These are phyloP conservation scores for Oryzias celebensis DNA, from an alignment of 2,113 vertebrate species.

Conservation along the genomic window DNA sequence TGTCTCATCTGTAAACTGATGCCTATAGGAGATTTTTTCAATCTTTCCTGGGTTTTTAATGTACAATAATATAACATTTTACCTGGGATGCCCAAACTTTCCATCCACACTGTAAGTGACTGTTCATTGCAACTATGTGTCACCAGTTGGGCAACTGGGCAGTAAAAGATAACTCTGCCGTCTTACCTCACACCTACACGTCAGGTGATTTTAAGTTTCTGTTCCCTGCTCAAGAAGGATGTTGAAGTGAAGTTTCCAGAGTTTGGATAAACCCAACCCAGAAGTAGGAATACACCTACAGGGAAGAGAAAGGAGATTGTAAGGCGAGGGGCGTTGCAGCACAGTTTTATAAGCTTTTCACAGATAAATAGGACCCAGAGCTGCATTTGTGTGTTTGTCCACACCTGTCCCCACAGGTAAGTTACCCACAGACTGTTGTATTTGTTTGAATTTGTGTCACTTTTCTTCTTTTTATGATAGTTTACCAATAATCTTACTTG, in stretches of 20 bases:
- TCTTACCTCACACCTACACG: conserved; percentile 3
- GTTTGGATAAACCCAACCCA: background rate
- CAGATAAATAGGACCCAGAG: background rate
- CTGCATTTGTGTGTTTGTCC: background rate
- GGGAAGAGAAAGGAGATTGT: conserved; percentile 38
- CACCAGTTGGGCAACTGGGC: background rate
- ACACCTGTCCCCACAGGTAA: background rate
- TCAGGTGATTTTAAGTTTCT: conserved; percentile 45
- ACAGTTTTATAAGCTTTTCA: background rate
- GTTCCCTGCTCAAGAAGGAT: conserved; percentile 24
- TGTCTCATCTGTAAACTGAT: too few relatives aligned
- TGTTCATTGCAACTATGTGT: background rate
- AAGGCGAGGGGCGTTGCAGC: conserved; percentile 21
- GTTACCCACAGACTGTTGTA: background rate
- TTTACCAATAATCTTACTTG: background rate
- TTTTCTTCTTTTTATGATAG: background rate
- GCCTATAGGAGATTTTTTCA: too few relatives aligned
- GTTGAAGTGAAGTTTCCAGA: conserved; percentile 13
- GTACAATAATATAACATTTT: too few relatives aligned
- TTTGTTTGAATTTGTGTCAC: background rate
- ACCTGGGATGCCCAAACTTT: too few relatives aligned
- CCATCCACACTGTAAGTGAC: background rate
- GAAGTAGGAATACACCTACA: conserved; percentile 19
- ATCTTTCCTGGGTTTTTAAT: too few relatives aligned
- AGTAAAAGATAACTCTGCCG: conserved; percentile 6